Conservation (phyloP, 2,888 invertebrate genomes). For the Parascotia fuliginaria region DNA sequence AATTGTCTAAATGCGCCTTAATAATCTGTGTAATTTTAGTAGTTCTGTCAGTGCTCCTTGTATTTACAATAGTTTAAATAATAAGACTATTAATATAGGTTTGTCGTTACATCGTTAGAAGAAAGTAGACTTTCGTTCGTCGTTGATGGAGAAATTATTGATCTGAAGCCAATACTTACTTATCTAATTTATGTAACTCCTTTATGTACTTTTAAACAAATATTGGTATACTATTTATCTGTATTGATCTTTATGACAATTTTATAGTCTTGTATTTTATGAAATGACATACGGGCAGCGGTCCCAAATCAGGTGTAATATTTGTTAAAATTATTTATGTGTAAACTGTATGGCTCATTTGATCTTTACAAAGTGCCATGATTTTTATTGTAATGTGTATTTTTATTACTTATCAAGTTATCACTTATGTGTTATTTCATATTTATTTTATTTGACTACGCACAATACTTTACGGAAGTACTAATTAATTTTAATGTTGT, state of each 20-base stretch:
- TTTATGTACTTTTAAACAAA: slow-evolving; percentile 28
- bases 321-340: slow-evolving; percentile 4
- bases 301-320: slow-evolving; percentile 30
- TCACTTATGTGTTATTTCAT: slow-evolving; percentile 23
- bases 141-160: slow-evolving; percentile 25
- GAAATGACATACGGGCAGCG: slow-evolving; percentile 27
- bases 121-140: slow-evolving; percentile 27
- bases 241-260: slow-evolving; percentile 29
- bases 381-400: slow-evolving; percentile 30
- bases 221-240: slow-evolving; percentile 26
- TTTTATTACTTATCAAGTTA: slow-evolving; percentile 19
- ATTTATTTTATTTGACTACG: slow-evolving; percentile 31
- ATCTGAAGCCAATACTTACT: slow-evolving; percentile 17
- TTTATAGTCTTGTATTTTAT: slow-evolving; percentile 42
- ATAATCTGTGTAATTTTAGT: slow-evolving; percentile 61
- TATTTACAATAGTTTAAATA: slow-evolving; percentile 52
- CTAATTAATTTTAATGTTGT: slow-evolving; percentile 23
- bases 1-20: slow-evolving; percentile 72
- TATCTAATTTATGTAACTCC: slow-evolving; percentile 29
- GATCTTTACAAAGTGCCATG: slow-evolving; percentile 49
- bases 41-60: slow-evolving; percentile 60
- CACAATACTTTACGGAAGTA: slow-evolving; percentile 38
- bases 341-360: slow-evolving; percentile 25
- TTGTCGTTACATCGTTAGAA: slow-evolving; percentile 23
- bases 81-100: slow-evolving; percentile 46